Conservation (phyloP, 2,797 vertebrate genomes). For the Sarcophilus harrisii region DNA sequence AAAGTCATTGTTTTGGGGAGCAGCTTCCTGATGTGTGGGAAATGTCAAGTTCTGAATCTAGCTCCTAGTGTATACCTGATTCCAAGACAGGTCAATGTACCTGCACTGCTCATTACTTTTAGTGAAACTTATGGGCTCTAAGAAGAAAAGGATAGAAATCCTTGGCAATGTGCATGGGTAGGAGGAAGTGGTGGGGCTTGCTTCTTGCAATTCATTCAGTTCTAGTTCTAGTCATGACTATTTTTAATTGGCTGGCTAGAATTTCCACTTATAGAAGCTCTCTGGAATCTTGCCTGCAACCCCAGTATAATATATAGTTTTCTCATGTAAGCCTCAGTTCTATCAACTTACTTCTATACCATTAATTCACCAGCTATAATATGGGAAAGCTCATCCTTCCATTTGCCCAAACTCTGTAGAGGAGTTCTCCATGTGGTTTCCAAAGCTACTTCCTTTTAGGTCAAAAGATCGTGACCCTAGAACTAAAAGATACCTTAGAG, state of each 20-base stretch:
- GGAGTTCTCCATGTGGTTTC: neutral
- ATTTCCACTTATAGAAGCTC: neutral
- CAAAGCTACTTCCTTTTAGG: neutral
- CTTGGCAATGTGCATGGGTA: neutral
- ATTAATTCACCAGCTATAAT: neutral
- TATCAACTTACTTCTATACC: neutral
- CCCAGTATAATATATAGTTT: neutral
- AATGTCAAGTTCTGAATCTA: conserved; percentile 38
- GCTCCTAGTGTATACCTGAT: neutral
- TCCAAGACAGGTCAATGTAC: neutral
- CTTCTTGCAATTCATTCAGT: neutral
- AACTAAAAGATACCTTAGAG: neutral
- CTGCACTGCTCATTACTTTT: neutral
- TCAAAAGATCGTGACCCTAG: neutral
- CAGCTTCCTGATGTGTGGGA: neutral
- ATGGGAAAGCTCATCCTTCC: neutral
- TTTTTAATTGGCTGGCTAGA: neutral
- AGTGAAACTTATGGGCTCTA: neutral
- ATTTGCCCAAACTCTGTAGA: neutral
- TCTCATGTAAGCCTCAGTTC: neutral
- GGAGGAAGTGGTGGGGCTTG: neutral
- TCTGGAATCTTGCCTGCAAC: neutral
- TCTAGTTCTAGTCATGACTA: neutral
- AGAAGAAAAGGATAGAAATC: neutral
- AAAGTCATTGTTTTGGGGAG: conserved; percentile 75